phyloP scores from a whole-genome alignment of 2,888 invertebrate genomes.

The Galerucella pusilla region DNA sequence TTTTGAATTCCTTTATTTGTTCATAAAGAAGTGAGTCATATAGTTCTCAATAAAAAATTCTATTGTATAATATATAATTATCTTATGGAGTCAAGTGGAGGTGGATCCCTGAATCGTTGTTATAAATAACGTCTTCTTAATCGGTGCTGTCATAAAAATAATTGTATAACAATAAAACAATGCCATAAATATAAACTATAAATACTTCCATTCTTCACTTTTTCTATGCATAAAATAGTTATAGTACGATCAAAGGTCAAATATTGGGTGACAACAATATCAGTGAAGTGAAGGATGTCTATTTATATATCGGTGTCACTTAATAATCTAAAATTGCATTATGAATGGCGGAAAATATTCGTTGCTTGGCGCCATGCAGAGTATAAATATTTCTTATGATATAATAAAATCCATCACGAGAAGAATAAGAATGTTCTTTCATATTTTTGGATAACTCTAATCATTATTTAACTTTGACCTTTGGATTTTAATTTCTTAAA shows the following conservation, averaged over 20 bases:
- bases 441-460: not conserved
- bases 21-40: no score
- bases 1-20: no score
- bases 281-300: slow-evolving; percentile 36
- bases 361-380: slow-evolving; percentile 36
- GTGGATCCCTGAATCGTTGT: not conserved
- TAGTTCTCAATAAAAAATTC: no score
- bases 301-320: slow-evolving; percentile 38
- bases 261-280: slow-evolving; percentile 34
- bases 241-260: slow-evolving; percentile 33
- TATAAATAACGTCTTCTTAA: not conserved
- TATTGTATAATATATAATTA: not conserved
- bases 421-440: not conserved
- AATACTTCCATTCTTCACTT: not conserved
- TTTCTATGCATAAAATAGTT: slow-evolving; percentile 1
- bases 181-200: no score
- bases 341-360: slow-evolving; percentile 43
- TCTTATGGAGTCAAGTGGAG: not conserved
- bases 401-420: not conserved
- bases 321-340: slow-evolving; percentile 38
- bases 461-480: not conserved
- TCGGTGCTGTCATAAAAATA: not conserved
- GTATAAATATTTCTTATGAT: slow-evolving; percentile 35
- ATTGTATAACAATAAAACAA: not conserved
- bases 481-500: not conserved